phyloP scores from a whole-genome alignment of 1,140 invertebrate genomes.

The Drosophila sp. region DNA sequence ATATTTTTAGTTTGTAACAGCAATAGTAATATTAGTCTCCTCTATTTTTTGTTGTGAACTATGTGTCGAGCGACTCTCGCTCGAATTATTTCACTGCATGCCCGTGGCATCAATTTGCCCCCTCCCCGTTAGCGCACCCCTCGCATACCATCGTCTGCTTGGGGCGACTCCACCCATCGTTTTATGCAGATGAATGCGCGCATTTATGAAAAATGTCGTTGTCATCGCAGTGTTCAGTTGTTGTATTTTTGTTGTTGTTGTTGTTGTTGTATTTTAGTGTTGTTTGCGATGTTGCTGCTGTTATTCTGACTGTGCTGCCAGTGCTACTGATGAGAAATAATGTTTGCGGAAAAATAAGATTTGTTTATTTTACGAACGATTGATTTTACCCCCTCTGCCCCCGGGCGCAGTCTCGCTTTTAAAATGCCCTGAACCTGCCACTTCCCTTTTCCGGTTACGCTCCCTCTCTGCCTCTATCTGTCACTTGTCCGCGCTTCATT shows the following conservation, averaged over 20 bases:
- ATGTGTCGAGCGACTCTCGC: conserved; percentile 19
- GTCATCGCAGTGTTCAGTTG: conserved; percentile 58
- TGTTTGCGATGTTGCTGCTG: conserved; percentile 34
- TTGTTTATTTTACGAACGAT: conserved; percentile 83
- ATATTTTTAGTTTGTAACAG: no score
- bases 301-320: conserved; percentile 39
- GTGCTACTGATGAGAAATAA: conserved; percentile 74
- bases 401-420: not conserved
- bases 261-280: conserved; percentile 43
- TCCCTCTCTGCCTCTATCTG: conserved; percentile 14
- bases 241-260: conserved; percentile 53
- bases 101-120: conserved; percentile 15
- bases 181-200: conserved; percentile 82
- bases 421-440: conserved; percentile 13
- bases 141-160: not conserved
- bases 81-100: conserved; percentile 29
- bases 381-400: conserved; percentile 57
- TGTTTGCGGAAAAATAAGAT: conserved; percentile 83
- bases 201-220: conserved; percentile 81
- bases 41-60: no score
- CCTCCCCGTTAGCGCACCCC: no score
- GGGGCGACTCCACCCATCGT: conserved; percentile 27
- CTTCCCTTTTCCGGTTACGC: not conserved
- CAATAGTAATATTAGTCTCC: no score
- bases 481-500: conserved; percentile 71